Percentiles rank a stretch among this genome's conserved stretches.
phyloP scores from a whole-genome alignment of 2,797 vertebrate genomes.

The Pseudochromis fuscus region DNA sequence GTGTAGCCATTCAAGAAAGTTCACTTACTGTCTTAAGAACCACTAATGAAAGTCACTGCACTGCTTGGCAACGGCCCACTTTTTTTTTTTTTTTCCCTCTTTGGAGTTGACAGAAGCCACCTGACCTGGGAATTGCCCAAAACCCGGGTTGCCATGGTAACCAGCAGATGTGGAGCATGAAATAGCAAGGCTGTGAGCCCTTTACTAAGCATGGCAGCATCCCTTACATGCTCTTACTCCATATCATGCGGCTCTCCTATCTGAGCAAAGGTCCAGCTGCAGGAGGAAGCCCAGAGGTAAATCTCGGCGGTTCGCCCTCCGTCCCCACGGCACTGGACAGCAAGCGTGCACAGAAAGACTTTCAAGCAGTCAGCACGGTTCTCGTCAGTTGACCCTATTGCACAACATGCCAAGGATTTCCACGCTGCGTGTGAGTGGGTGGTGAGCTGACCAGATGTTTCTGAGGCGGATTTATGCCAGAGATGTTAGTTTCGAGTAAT shows the following conservation, averaged over 20 bases:
- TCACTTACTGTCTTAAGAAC: constrained; percentile 55
- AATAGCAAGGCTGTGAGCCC: constrained; percentile 69
- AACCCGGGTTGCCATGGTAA: constrained; percentile 80
- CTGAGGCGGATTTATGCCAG: constrained; percentile 54
- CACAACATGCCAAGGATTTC: constrained; percentile 53
- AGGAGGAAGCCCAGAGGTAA: constrained; percentile 24
- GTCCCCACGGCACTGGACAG: constrained; percentile 11
- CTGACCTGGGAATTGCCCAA: constrained; percentile 78
- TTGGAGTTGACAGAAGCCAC: constrained; percentile 76
- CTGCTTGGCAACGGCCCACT: constrained; percentile 40
- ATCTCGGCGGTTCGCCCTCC: constrained; percentile 1
- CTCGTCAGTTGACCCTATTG: constrained; percentile 58
- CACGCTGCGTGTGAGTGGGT: constrained; percentile 55
- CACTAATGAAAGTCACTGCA: constrained; percentile 57
- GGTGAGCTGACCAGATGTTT: constrained; percentile 72
- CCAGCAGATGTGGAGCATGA: constrained; percentile 82
- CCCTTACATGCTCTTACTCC: constrained; percentile 54
- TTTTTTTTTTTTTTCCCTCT: constrained; percentile 13
- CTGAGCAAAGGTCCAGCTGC: constrained; percentile 31
- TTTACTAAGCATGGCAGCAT: constrained; percentile 73
- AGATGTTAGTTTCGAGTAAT: constrained; percentile 68
- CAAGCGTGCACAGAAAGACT: constrained; percentile 20
- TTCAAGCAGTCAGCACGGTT: constrained; percentile 41
- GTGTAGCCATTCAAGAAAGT: constrained; percentile 48
- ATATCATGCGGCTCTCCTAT: constrained; percentile 38